Percentiles rank a stretch among this genome's conserved stretches.
Conservation (phyloP, 37 sponge, comb jelly and placozoan genomes). For the Diacarnus erythraeanus region DNA sequence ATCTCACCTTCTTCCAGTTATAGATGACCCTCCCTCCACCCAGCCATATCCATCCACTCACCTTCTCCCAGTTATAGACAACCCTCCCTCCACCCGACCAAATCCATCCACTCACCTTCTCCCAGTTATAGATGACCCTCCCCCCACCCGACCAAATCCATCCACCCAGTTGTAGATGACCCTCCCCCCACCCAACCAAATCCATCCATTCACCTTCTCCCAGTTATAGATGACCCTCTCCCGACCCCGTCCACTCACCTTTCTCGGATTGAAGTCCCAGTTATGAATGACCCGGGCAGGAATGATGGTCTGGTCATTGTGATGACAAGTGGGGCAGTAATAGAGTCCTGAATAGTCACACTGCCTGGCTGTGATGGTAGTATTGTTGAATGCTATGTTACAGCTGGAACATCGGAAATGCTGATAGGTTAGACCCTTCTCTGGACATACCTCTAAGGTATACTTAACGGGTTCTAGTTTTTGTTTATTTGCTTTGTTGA, state of each 20-base stretch:
- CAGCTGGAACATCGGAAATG: constrained; percentile 88
- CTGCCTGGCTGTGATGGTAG: constrained; percentile 46
- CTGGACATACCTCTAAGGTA: constrained; percentile 76
- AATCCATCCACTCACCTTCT: too few species aligned
- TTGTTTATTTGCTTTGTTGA: background rate
- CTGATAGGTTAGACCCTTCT: constrained; percentile 84
- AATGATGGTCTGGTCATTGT: constrained; percentile 67
- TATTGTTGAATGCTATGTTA: constrained; percentile 50
- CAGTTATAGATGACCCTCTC: too few species aligned
- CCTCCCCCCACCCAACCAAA: too few species aligned
- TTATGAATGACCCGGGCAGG: constrained; percentile 96
- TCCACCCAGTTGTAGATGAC: too few species aligned
- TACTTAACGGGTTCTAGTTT: constrained; percentile 23
- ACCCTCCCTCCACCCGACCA: too few species aligned
- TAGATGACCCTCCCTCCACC: too few species aligned
- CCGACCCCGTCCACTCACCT: constrained; percentile 15
- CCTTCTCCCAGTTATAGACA: too few species aligned
- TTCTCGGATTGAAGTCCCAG: constrained; percentile 90
- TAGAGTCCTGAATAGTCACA: constrained; percentile 95
- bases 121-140: too few species aligned
- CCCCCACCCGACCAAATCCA: too few species aligned
- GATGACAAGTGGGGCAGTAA: constrained; percentile 87
- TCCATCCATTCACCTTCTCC: background rate
- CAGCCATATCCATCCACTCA: too few species aligned
- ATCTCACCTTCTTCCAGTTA: too few species aligned